Base-by-base conservation (phyloP, 2,797 vertebrate genomes). In the Tapirus indicus region DNA sequence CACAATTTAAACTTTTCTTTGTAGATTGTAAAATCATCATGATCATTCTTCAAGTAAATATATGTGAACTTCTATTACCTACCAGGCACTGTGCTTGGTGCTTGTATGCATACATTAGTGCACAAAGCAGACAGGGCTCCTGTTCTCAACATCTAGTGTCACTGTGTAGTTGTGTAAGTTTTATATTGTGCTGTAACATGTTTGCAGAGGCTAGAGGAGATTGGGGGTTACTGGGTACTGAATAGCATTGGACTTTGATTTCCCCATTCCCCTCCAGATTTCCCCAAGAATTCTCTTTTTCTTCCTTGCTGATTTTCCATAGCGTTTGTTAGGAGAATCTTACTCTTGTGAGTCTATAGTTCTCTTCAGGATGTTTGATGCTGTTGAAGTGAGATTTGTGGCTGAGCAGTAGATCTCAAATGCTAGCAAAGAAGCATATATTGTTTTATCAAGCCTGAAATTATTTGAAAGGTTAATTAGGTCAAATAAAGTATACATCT, bases 391-490 rank as follows among this genome's bases (percentile, higher is more conserved):
- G 75, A 69, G 18, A 69, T 95, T 60, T 91, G n/a, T 84, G 35
- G 23, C 41, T 86, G 54, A 95, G 32, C 20, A 17, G 87, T 94
- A 49, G 62, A 41, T 86, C n/a, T 88, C 90, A 92, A 54, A 54
- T 95, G 47, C 44, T 93, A 93, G n/a, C 49, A 58, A 78, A 72
- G 52, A 93, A 97, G 41, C 47, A 75, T 56, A 5, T 74, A 44
- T 18, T 92, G 4, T 85, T 84, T 90, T 95, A 25, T 95, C 25
- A 87, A 78, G n/a, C 25, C 54, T 66, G 85, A 94, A 75, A 54
- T 96, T 93, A 71, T 78, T 94, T 66, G 18, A 60, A 96, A 79
- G 38, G 7, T 88, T 77, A 82, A 54, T 88, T 96, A 80, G 29
- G 69, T 84, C 8, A 86, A 86, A 56, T 82, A 41, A 77, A 52